Evolutionary conservation across 1,140 invertebrate species (phyloP).

Genomic region (Drosophila insularis): DNA sequence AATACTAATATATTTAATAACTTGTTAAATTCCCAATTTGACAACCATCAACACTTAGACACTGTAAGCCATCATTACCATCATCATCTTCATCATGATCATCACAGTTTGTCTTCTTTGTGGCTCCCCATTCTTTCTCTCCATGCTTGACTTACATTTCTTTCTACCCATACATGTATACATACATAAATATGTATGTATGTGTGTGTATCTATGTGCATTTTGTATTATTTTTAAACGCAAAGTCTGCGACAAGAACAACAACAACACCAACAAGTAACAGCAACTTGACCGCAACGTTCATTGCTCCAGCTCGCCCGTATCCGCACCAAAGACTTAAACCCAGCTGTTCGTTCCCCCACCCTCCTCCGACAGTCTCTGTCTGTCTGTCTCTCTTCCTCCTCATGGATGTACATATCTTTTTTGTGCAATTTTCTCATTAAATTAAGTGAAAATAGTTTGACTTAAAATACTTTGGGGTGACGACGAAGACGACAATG

Average conservation of each 20-base stretch:
- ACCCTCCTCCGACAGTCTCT: slow-evolving; percentile 20
- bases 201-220: background rate
- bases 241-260: slow-evolving; percentile 55
- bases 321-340: slow-evolving; percentile 26
- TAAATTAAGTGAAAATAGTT: slow-evolving; percentile 80
- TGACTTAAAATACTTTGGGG: slow-evolving; percentile 43
- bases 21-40: too few relatives aligned
- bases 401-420: background rate
- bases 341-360: background rate
- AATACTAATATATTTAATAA: too few relatives aligned
- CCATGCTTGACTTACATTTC: slow-evolving; percentile 76
- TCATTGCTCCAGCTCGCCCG: slow-evolving; percentile 62
- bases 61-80: background rate
- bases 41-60: background rate
- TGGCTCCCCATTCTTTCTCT: slow-evolving; percentile 19
- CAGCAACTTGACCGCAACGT: slow-evolving; percentile 74
- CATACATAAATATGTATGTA: too few relatives aligned
- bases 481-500: slow-evolving; percentile 25
- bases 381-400: slow-evolving; percentile 26
- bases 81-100: background rate
- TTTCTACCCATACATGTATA: slow-evolving; percentile 2
- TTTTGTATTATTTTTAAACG: slow-evolving; percentile 71
- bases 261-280: slow-evolving; percentile 39
- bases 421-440: slow-evolving; percentile 66
- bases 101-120: background rate